Evolutionary conservation across 2,113 vertebrate species (phyloP).

Genomic region (Dunckerocampus dactyliophorus): DNA sequence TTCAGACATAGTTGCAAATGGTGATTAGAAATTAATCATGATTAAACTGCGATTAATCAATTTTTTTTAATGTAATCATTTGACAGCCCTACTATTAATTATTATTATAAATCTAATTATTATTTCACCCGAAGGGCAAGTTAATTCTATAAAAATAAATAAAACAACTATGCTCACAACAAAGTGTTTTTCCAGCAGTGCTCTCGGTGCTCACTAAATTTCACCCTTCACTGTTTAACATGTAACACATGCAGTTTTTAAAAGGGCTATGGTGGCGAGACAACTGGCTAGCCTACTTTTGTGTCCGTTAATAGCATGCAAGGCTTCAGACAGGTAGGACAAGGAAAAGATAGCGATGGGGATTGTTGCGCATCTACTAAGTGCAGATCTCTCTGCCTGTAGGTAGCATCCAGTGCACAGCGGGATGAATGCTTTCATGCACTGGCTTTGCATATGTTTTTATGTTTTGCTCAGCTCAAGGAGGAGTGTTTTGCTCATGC

Average conservation of each 20-base stretch:
- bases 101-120: too few relatives aligned
- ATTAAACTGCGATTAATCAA: too few relatives aligned
- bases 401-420: conserved; percentile 5
- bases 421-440: conserved; percentile 8
- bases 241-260: neutral
- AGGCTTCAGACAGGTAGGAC: neutral
- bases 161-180: neutral
- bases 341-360: conserved; percentile 6
- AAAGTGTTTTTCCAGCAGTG: neutral
- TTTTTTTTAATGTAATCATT: too few relatives aligned
- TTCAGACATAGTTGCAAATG: too few relatives aligned
- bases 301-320: neutral
- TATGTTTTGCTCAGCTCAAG: neutral
- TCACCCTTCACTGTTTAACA: neutral
- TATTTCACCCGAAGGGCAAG: too few relatives aligned
- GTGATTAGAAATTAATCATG: too few relatives aligned
- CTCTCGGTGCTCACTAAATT: neutral
- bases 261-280: neutral
- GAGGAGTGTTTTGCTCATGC: conserved; percentile 11
- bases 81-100: too few relatives aligned
- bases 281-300: neutral
- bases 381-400: conserved; percentile 3
- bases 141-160: too few relatives aligned
- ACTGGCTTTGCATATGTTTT: neutral
- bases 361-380: conserved; percentile 8